A percentile compares a stretch with the other conserved stretches of the same genome.
Evolutionary conservation across 2,113 vertebrate species (phyloP).

Genomic region (Prionailurus viverrinus): DNA sequence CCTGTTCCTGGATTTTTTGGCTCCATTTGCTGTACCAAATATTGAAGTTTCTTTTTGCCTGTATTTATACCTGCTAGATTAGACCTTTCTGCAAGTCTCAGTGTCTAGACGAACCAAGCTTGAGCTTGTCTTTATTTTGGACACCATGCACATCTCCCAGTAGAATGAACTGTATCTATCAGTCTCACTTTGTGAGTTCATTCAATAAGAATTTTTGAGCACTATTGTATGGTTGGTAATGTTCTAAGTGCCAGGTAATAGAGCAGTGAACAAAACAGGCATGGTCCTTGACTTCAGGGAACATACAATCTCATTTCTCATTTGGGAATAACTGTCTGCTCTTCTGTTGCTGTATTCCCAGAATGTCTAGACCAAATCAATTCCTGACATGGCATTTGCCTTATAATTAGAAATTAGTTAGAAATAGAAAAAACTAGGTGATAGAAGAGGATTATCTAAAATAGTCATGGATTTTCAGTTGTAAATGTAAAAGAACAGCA

Average conservation of each 20-base stretch:
- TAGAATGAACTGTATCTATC: neutral
- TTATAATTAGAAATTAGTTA: conserved; percentile 43
- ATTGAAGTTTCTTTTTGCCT: neutral
- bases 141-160: neutral
- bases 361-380: neutral
- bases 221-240: neutral
- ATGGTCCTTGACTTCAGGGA: neutral
- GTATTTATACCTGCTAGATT: neutral
- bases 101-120: too few relatives aligned
- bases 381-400: neutral
- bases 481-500: neutral
- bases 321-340: conserved; percentile 1
- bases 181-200: neutral
- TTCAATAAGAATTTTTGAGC: neutral
- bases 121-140: neutral
- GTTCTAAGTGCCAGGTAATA: neutral
- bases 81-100: neutral
- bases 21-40: neutral
- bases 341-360: neutral
- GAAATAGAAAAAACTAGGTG: neutral
- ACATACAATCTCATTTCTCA: neutral
- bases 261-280: neutral
- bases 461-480: conserved; percentile 21
- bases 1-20: neutral
- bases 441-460: conserved; percentile 17